Evolutionary conservation across 2,888 invertebrate genomes (phyloP).

Genomic region (Oscheius sp.): DNA sequence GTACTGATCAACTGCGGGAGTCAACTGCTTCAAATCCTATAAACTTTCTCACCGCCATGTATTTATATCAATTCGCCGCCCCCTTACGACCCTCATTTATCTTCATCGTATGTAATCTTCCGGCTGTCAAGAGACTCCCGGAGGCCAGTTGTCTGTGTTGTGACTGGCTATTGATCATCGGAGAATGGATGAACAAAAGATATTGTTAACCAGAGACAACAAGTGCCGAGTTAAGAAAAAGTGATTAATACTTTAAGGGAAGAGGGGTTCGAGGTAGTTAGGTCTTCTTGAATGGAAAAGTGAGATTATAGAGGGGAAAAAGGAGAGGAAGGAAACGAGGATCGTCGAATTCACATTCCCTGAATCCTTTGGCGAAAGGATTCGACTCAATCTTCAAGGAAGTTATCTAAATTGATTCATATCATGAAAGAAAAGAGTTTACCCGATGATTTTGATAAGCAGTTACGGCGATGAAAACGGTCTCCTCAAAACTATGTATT

Average conservation of each 20-base stretch:
- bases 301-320: slow-evolving; percentile 24
- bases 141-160: slow-evolving; percentile 22
- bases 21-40: no score
- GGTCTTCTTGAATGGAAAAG: slow-evolving; percentile 28
- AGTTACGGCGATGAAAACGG: slow-evolving; percentile 97
- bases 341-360: slow-evolving; percentile 79
- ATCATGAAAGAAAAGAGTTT: neutral
- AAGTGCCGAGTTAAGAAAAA: slow-evolving; percentile 22
- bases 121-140: slow-evolving; percentile 18
- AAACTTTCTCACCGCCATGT: no score
- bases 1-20: no score
- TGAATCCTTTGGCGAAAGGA: slow-evolving; percentile 97
- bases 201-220: slow-evolving; percentile 5
- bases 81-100: no score
- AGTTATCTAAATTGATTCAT: slow-evolving; percentile 81
- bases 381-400: slow-evolving; percentile 98
- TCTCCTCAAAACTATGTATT: slow-evolving; percentile 92
- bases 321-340: slow-evolving; percentile 26
- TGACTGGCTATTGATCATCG: slow-evolving; percentile 33
- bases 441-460: slow-evolving; percentile 98
- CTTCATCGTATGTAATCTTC: neutral
- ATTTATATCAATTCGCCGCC: no score
- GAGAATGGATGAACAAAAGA: slow-evolving; percentile 12
- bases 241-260: neutral
- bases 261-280: neutral